Base-by-base conservation (phyloP, 1,140 invertebrate species). In the Drosophila suzukii region DNA sequence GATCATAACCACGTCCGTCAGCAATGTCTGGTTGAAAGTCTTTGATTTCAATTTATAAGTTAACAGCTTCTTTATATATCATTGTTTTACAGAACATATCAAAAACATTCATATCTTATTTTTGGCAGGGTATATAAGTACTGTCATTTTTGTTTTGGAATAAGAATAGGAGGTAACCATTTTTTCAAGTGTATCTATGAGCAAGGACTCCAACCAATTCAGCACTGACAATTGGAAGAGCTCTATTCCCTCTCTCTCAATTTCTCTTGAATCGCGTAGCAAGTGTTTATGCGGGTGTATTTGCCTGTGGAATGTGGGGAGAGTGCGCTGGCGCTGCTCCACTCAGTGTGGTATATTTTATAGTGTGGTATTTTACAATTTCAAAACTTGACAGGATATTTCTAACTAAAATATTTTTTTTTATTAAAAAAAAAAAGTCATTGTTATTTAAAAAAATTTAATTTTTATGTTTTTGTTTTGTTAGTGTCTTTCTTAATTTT, bases 241-340 rank as follows among this genome's bases (percentile, higher is more conserved):
- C 30, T 30, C 36, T 11, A 32, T 13, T n/a, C 30, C 62, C 27
- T 49, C 57, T 75, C 73, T 55, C 43, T 38, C n/a, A 20, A 44
- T 17, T 24, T 46, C 27, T 32, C 20, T 65, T 32, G 6, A 24
- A 27, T 56, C 10, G 4, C 11, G 0, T 3, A 44, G 10, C 27
- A 20, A 15, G 15, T 46, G 15, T 32, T 12, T 17, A 51, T 36
- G 50, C 20, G 15, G 30, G 27, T 46, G 27, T 17, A 44, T 51
- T 38, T 50, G 32, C n/a, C 13, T 82, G 78, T 82, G 75, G 75
- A 82, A 41, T 56, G 27, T 74, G 46, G 62, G 53, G 27, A 47
- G 50, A 72, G 56, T 77, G 75, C 71, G 75, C 58, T 73, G 78
- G 73, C 78, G 65, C 76, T 70, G 17, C 49, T 24, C 44, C 15